Evolutionary conservation across 2,797 vertebrate genomes (phyloP).

Genomic region (Falco novaeseelandiae): DNA sequence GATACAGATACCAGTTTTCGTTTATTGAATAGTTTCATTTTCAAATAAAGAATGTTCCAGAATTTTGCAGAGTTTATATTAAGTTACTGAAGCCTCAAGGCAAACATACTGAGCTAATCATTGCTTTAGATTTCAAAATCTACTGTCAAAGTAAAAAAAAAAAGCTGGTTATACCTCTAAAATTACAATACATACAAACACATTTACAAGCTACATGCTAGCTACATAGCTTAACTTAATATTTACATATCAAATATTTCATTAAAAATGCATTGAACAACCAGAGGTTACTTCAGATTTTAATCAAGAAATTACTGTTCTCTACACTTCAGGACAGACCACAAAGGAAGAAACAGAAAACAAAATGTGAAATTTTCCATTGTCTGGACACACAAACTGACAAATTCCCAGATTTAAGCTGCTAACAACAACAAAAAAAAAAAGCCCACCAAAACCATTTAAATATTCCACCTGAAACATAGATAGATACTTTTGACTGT

Average conservation of each 20-base stretch:
- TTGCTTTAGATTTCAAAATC: conserved; percentile 56
- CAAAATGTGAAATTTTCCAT: background rate
- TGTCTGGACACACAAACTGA: background rate
- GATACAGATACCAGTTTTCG: background rate
- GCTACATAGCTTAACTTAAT: background rate
- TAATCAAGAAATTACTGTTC: background rate
- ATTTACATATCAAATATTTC: background rate
- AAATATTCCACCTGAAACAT: background rate
- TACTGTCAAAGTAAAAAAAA: background rate
- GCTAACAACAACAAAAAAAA: background rate
- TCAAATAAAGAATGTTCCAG: conserved; percentile 26
- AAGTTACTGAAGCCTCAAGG: conserved; percentile 67
- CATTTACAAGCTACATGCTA: background rate
- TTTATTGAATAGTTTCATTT: conserved; percentile 35
- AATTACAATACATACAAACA: background rate
- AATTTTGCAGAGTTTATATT: conserved; percentile 51
- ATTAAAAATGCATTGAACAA: background rate
- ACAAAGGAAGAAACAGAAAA: background rate
- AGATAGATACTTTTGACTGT: background rate
- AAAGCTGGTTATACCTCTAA: background rate
- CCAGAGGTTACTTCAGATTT: background rate
- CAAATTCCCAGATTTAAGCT: background rate
- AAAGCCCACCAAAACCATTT: background rate
- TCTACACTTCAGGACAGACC: background rate
- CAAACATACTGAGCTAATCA: conserved; percentile 78